Base-by-base conservation (phyloP, 2,888 invertebrate species). In the Adelognathus sp. region DNA sequence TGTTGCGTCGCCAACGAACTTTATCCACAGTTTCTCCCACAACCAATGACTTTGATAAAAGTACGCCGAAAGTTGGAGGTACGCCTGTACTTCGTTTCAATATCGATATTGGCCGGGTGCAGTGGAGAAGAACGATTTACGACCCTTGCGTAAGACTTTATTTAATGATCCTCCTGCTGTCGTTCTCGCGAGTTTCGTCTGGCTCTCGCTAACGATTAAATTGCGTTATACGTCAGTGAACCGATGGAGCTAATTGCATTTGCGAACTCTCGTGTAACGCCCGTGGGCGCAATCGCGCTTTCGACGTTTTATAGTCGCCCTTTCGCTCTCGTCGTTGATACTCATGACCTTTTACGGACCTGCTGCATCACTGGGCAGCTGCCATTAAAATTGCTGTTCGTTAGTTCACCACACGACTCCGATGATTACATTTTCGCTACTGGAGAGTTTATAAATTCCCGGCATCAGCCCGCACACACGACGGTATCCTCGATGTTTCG, bases 131-230 rank as follows among this genome's bases (percentile, higher is more conserved):
- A 14, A 36, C 39, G 50, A 61, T 71, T 71, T 36, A 50, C 27
- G n/a, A 9, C 14, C 16, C 9, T 33, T 39, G 21, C 18, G 33
- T 33, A 16, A 50, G 36, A 50, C 60, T 70, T 60, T 39, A 60
- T 70, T 46, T 60, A 46, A 60, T 60, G 46, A 60, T 9, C 11
- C 21, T 3, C 9, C 21, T 6, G 5, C 24, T 4, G n/a, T 50
- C n/a, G 27, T 16, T 70, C 33, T 5, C 36, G 56, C 36, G 7
- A 18, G 64, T 24, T 46, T 36, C 33, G 14, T 54, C 39, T 54
- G 33, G 41, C 39, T 70, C 61, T 64, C 24, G 27, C n/a, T 50
- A 79, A 72, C 73, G 82, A 86, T 85, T 82, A 86, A 86, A 84
- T 86, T 83, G 80, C 81, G 83, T 81, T 82, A 77, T 77, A 79